Base-by-base conservation (phyloP, 2,797 vertebrate species). In the Nannoperca australis region DNA sequence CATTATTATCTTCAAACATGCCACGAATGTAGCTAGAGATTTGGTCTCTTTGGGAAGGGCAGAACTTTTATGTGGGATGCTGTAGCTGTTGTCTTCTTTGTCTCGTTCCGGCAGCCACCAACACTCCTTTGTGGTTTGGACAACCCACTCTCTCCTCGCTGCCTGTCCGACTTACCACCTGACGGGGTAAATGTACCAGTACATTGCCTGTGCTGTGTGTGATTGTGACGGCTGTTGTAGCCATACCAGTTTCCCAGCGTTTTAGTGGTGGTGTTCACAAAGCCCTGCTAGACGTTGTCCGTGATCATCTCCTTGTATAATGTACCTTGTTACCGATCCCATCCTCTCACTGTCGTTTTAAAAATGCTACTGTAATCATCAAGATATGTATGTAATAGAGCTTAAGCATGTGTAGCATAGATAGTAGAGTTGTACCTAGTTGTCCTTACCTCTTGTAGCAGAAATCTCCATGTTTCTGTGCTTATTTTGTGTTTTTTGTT, bases 111-210 rank as follows among this genome's bases (percentile, higher is more conserved):
- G 93, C 94, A 95, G 95, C 92, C 93, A 93, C 91, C 94, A 93
- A 90, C 93, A 95, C 91, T 94, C 94, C 93, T 95, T 95, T 95
- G 93, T 95, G 93, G 94, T 95, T 85, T 96, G 93, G 94, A 94
- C 93, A 87, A 92, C 93, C 88, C 93, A 92, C 93, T 95, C 94
- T 89, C 93, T 94, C 82, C 93, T 94, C 85, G 88, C 93, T 93
- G 93, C 93, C 88, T 93, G 91, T 93, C 93, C 94, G 68, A 92
- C 90, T 92, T 95, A 92, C 93, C 95, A 93, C 92, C 93, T 94
- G 93, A 94, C 81, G 64, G 94, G 94, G 94, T 95, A 95, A 94
- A 94, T 91, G 92, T 88, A 89, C 91, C 88, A 89, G 89, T 90
- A 80, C 85, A 86, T 88, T 89, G 83, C 84, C 90, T 92, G 91